Evolutionary conservation across 1,140 invertebrate genomes (phyloP), one percentile per base, ranked within the genome.

Genomic region (Artemia franciscana): DNA sequence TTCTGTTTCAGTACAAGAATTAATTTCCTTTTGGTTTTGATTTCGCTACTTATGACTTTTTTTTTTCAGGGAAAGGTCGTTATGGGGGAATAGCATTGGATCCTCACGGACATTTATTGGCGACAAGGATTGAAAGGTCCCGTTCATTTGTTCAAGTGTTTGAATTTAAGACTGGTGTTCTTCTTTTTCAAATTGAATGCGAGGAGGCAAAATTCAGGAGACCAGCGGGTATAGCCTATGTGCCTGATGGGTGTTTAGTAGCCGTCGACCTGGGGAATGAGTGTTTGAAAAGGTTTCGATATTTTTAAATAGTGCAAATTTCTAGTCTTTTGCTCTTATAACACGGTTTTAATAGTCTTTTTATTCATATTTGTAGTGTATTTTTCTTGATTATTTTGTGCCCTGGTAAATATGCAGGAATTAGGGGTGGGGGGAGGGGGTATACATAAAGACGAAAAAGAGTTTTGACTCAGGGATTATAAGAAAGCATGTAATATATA

Each of bases 191-290:
- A 58, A 77, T 79, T 28, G 77, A 79, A 69, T 78, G 77, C 67
- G 68, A 68, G 30, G 73, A 73, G 58, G 74, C 75, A 56, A 75
- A 75, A 63, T 65, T 79, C 62, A 77, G 76, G 66, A 67, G 78
- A 18, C 77, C 78, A 1, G 73, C 72, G 65, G 76, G 77, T 23
- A 65, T 79, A 28, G 72, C 72, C 12, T 66, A 69, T 4, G 73
- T 70, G 24, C 61, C 67, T 4, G 75, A 77, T 65, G 70, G 71
- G 28, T 71, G 74, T 67, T 71, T 78, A 3, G 70, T 74, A 66
- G 75, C 78, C 4, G 75, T 74, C 25, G 78, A 79, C 68, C 69
- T 79, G 4, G 78, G 77, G 18, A 78, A 78, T 64, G 74, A 78
- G 67, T 79, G 77, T 65, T 65, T 79, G 24, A 78, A 78, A 67